Evolutionary conservation across 2,113 vertebrate species (phyloP).

Genomic region (Ivindomyrus marchei): DNA sequence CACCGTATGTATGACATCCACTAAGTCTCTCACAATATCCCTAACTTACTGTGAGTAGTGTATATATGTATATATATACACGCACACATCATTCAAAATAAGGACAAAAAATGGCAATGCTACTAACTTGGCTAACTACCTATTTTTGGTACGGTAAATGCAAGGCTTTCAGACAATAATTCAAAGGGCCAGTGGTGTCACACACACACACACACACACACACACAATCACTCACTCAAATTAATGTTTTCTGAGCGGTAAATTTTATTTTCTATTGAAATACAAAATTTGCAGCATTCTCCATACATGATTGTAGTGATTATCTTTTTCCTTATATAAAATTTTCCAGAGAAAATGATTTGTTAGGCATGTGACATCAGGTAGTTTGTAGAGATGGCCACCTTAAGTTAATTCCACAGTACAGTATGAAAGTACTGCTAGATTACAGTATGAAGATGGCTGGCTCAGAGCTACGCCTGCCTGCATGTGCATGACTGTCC

Average conservation of each 20-base stretch:
- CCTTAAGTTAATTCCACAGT: not conserved
- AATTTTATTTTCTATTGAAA: not conserved
- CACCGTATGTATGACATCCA: too few relatives aligned
- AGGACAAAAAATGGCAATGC: too few relatives aligned
- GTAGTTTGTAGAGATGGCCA: not conserved
- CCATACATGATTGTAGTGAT: not conserved
- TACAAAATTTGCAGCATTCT: not conserved
- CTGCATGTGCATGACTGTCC: not conserved
- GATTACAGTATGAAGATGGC: not conserved
- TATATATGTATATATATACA: too few relatives aligned
- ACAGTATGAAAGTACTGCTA: not conserved
- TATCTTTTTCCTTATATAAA: not conserved
- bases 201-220: not conserved
- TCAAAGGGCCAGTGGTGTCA: too few relatives aligned
- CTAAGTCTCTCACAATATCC: too few relatives aligned
- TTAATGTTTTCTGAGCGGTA: not conserved
- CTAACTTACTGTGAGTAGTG: too few relatives aligned
- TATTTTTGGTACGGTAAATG: not conserved
- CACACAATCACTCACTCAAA: not conserved
- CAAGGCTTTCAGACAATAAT: too few relatives aligned
- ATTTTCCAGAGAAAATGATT: not conserved
- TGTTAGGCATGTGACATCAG: not conserved
- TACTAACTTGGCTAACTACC: not conserved
- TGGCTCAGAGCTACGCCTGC: not conserved
- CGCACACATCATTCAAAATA: too few relatives aligned